phyloP scores from a whole-genome alignment of 2,113 vertebrate species.

The Scomber colias region DNA sequence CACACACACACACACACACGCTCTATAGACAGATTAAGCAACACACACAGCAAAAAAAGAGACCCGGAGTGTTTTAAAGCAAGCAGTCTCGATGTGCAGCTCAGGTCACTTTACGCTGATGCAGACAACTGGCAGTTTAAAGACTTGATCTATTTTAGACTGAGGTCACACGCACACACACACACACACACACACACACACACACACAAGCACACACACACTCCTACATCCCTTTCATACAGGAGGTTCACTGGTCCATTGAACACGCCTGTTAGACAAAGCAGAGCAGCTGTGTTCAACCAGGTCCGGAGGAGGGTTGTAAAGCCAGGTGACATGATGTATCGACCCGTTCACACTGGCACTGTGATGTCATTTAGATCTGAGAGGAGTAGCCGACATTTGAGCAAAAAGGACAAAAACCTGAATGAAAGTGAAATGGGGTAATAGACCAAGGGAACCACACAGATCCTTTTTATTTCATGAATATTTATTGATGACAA shows the following conservation, averaged over 20 bases:
- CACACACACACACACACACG: background rate
- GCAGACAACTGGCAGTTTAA: slow-evolving; percentile 47
- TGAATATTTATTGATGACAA: background rate
- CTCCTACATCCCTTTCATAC: slow-evolving; percentile 2
- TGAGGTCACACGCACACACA: slow-evolving; percentile 26
- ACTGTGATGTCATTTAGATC: no score
- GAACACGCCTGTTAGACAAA: background rate
- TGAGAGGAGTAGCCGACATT: background rate
- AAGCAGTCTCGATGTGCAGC: slow-evolving; percentile 38
- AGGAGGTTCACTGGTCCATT: background rate
- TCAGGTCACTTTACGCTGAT: slow-evolving; percentile 71
- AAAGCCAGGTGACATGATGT: background rate
- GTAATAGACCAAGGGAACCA: background rate
- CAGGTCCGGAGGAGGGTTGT: background rate
- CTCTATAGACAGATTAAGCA: slow-evolving; percentile 13
- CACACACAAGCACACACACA: background rate
- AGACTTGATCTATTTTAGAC: slow-evolving; percentile 65
- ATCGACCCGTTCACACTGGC: background rate
- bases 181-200: background rate
- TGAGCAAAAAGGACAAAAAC: background rate
- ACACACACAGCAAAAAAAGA: slow-evolving; percentile 35
- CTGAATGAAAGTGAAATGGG: background rate
- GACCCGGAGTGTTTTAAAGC: slow-evolving; percentile 23
- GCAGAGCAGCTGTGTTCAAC: background rate
- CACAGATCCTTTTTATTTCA: slow-evolving; percentile 1